phyloP scores from a whole-genome alignment of 2,797 vertebrate species.

The Toxotes lorentzi region DNA sequence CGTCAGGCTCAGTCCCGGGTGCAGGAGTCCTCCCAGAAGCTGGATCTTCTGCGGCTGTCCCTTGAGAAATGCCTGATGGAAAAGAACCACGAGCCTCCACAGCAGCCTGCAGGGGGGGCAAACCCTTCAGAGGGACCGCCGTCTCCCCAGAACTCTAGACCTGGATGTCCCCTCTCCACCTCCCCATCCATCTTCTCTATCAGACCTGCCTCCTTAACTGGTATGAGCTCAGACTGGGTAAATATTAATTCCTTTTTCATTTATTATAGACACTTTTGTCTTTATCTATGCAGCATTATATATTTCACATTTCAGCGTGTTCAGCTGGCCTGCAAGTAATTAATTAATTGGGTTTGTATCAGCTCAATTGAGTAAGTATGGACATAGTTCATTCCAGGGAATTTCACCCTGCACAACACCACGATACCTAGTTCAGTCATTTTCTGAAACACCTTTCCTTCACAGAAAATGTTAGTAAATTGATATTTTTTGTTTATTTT shows the following conservation, averaged over 20 bases:
- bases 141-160: constrained; percentile 56
- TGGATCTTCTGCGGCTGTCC: constrained; percentile 89
- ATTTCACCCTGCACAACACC: not conserved
- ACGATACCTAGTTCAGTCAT: not conserved
- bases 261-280: not conserved
- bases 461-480: not conserved
- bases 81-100: constrained; percentile 77
- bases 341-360: not conserved
- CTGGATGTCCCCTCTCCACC: constrained; percentile 67
- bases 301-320: not conserved
- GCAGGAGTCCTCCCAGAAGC: constrained; percentile 93
- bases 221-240: constrained; percentile 67
- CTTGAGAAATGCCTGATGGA: constrained; percentile 85
- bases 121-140: constrained; percentile 46
- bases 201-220: constrained; percentile 91
- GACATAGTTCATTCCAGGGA: not conserved
- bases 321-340: not conserved
- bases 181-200: constrained; percentile 80
- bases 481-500: not conserved
- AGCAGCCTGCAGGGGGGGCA: constrained; percentile 63
- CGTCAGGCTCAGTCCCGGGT: constrained; percentile 88
- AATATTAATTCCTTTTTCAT: not conserved
- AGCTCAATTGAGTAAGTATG: too few relatives aligned
- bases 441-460: not conserved
- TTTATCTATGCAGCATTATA: not conserved